A percentile compares a stretch with the other conserved stretches of the same genome.
phyloP scores from a whole-genome alignment of 1,140 invertebrate genomes.

The Lysiphlebus fabarum region DNA sequence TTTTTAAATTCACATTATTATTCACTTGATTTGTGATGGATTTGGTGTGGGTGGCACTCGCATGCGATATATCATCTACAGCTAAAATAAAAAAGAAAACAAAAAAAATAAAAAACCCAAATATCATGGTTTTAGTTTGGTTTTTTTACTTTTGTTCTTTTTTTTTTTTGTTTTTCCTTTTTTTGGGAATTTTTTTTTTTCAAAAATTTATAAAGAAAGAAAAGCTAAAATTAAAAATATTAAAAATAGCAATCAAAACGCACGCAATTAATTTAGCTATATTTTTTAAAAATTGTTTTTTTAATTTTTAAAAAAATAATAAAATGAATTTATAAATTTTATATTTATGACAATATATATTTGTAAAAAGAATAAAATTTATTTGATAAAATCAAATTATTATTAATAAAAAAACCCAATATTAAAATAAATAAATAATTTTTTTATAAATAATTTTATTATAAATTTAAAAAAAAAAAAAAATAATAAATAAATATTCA shows the following conservation, averaged over 20 bases:
- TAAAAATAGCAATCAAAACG: background rate
- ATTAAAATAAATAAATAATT: too few species aligned
- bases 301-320: too few species aligned
- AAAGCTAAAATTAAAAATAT: background rate
- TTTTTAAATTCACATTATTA: slow-evolving; percentile 50
- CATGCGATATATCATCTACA: slow-evolving; percentile 53
- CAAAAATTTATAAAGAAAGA: background rate
- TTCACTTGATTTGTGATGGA: slow-evolving; percentile 45
- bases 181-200: too few species aligned
- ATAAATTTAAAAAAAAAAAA: too few species aligned
- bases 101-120: slow-evolving; percentile 50
- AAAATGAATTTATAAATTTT: too few species aligned
- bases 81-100: slow-evolving; percentile 53
- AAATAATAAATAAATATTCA: too few species aligned
- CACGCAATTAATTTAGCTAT: background rate
- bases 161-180: too few species aligned
- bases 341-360: too few species aligned
- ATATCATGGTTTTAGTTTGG: slow-evolving; percentile 28
- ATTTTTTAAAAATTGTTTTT: background rate
- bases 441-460: too few species aligned
- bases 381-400: too few species aligned
- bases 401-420: too few species aligned
- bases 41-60: slow-evolving; percentile 47
- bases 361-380: too few species aligned
- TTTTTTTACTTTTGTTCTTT: background rate